phyloP scores from a whole-genome alignment of 1,140 invertebrate species.

The Mya arenaria region DNA sequence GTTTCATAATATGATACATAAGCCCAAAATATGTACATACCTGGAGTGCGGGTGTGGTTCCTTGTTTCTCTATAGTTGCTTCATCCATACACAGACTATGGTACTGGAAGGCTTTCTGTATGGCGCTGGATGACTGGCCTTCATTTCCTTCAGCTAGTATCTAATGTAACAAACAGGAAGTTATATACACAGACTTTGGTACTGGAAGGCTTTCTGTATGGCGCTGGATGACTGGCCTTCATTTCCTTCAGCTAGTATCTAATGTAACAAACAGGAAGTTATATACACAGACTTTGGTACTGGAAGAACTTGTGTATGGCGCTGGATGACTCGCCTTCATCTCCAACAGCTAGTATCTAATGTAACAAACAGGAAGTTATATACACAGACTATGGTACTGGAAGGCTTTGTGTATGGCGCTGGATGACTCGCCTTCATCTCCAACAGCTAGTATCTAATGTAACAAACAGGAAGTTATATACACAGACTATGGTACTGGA shows the following conservation, averaged over 20 bases:
- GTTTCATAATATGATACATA: no score
- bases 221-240: conserved; percentile 65
- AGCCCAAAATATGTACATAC: no score
- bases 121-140: conserved; percentile 62
- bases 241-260: no score
- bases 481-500: conserved; percentile 59
- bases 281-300: conserved; percentile 65
- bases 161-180: no score
- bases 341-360: no score
- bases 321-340: conserved; percentile 64
- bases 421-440: conserved; percentile 66
- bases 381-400: conserved; percentile 63
- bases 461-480: no score
- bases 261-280: no score
- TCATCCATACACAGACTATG: conserved; percentile 67
- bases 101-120: conserved; percentile 63
- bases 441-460: no score
- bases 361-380: no score
- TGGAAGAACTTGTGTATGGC: conserved; percentile 63
- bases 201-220: conserved; percentile 63
- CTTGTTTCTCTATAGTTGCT: conserved; percentile 51
- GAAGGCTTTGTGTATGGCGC: conserved; percentile 64
- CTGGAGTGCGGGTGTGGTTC: conserved; percentile 54
- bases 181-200: conserved; percentile 65
- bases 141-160: no score